Evolutionary conservation across 2,888 invertebrate genomes (phyloP), one percentile per base, ranked within the genome.

Genomic region (Chouioia cunea): DNA sequence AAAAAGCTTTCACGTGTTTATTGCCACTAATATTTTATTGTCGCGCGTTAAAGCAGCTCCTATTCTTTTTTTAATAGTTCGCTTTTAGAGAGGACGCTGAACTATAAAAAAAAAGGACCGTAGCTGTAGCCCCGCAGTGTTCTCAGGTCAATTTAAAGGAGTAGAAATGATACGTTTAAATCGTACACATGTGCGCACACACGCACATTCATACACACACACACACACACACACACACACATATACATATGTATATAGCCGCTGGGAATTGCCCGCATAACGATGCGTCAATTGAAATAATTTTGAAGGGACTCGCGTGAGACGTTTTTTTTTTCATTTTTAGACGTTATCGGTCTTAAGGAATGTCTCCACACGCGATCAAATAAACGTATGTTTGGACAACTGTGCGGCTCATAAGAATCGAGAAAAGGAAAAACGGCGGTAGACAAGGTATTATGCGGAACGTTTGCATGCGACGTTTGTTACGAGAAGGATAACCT

Each of bases 331-430:
- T 23, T n/a, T 48, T 70, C 68, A 67, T 20, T 48, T 70, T 65
- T 71, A 53, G 68, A 70, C 60, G 66, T 59, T 72, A 66, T 16
- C 36, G 46, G 65, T 14, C 70, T 74, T 73, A 71, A 48, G 70
- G 73, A 75, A 75, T 76, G 70, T 76, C 75, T 66, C 63, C 63
- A 69, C 75, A 75, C 75, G 74, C 76, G 72, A 73, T 73, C 74
- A 73, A 76, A 74, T 76, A 74, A 71, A 70, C 74, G 62, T 73
- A 71, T 54, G 73, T 68, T 18, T 18, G 27, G 36, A 36, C 36
- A 36, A 36, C 36, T 15, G 14, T 59, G n/a, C n/a, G 12, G 52
- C 63, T 46, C 27, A 47, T 22, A 50, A 22, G 22, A 68, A 22
- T 54, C 27, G 27, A 64, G 46, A 59, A 65, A 36, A 59, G 48